Conservation (phyloP, 2,113 vertebrate species). For the Hepsetus odoe region DNA sequence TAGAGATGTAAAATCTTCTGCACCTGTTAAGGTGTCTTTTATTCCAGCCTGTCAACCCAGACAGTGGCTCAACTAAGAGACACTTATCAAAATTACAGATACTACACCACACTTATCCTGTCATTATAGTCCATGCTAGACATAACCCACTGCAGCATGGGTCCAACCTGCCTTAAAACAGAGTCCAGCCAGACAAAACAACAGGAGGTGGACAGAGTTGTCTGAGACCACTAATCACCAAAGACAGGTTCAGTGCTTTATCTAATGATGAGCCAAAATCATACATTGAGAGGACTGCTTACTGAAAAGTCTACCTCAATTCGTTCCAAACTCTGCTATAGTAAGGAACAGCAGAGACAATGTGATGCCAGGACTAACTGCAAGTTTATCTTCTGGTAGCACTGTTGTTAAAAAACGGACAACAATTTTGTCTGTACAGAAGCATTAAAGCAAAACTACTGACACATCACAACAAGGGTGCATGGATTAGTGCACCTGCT, state of each 20-base stretch:
- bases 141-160: constrained; percentile 42
- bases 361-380: neutral
- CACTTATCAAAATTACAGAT: constrained; percentile 54
- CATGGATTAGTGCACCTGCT: constrained; percentile 35
- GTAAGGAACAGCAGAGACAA: neutral
- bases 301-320: neutral
- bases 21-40: constrained; percentile 14
- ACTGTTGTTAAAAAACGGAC: neutral
- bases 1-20: neutral
- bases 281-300: neutral
- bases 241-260: constrained; percentile 37
- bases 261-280: constrained; percentile 41
- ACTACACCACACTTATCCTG: constrained; percentile 43
- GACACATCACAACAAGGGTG: neutral
- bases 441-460: neutral
- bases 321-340: neutral
- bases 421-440: neutral
- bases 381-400: neutral
- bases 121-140: constrained; percentile 53
- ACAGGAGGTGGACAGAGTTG: constrained; percentile 49
- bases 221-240: constrained; percentile 46
- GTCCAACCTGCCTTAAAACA: constrained; percentile 44
- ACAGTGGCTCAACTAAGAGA: constrained; percentile 44
- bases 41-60: constrained; percentile 14
- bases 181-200: constrained; percentile 54